These are phyloP conservation scores for Aselliscus stoliczkanus DNA, from an alignment of 2,797 vertebrate species.

Conservation along the genomic window DNA sequence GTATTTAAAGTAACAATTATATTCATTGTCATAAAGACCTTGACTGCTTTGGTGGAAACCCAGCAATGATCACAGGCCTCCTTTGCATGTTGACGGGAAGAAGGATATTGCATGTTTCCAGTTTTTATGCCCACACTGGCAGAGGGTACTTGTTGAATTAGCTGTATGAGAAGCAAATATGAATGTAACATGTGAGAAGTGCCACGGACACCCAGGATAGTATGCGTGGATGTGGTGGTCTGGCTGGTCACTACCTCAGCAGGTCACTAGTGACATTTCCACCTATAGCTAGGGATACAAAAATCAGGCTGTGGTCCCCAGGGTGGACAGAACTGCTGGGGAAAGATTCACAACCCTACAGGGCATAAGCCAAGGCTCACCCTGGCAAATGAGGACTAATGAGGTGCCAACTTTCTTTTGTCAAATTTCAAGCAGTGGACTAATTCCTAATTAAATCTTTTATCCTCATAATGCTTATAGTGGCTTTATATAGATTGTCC, in stretches of 20 bases:
- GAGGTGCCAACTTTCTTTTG: not conserved
- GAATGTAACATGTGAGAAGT: not conserved
- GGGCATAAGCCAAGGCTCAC: not conserved
- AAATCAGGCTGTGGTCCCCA: not conserved
- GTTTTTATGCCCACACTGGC: not conserved
- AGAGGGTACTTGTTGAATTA: not conserved
- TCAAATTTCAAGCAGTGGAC: not conserved
- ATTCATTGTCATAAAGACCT: not conserved
- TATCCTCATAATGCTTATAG: not conserved
- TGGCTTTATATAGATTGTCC: not conserved
- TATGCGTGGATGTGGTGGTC: not conserved
- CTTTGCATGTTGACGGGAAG: not conserved
- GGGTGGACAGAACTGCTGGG: too few relatives aligned
- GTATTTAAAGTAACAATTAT: not conserved
- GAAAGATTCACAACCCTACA: not conserved
- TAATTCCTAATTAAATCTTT: not conserved
- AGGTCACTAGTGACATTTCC: not conserved
- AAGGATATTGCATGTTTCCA: not conserved
- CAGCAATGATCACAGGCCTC: not conserved
- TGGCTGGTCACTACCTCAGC: not conserved
- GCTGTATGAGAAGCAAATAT: not conserved
- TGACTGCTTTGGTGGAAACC: not conserved
- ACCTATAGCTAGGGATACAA: not conserved
- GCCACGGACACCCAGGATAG: not conserved
- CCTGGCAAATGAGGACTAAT: not conserved